These are phyloP conservation scores for Gallinago media DNA, from an alignment of 2,113 vertebrate genomes.

Conservation along the genomic window DNA sequence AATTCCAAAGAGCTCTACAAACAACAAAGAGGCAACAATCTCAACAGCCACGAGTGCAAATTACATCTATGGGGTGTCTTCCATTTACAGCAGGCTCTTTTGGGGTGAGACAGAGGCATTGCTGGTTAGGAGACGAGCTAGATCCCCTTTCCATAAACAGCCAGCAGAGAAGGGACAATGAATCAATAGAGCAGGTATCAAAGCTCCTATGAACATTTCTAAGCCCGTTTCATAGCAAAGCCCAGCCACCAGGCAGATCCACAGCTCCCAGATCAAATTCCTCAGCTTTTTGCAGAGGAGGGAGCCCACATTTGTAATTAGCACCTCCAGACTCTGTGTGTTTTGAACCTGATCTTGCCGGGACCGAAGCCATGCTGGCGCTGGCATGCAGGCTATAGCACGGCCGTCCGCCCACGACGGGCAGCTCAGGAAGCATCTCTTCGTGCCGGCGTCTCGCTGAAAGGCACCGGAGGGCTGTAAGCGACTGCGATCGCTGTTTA, in stretches of 20 bases:
- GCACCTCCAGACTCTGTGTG: not conserved
- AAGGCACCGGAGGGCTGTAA: slow-evolving; percentile 13
- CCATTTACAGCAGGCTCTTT: not conserved
- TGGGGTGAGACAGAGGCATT: not conserved
- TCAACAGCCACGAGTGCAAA: not conserved
- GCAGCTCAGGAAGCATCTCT: slow-evolving; percentile 31
- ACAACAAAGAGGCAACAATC: not conserved
- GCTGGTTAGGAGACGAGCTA: not conserved
- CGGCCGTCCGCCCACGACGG: fast-evolving
- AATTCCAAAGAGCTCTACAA: not conserved
- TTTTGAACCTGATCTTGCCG: not conserved
- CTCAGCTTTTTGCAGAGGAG: not conserved
- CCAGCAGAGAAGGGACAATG: not conserved
- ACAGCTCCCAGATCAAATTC: not conserved
- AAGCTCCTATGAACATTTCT: not conserved
- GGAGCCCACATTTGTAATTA: not conserved
- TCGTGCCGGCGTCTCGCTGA: not conserved
- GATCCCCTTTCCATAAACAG: not conserved
- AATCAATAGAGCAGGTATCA: not conserved
- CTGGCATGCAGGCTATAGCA: not conserved
- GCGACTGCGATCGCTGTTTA: not conserved
- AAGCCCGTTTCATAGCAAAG: not conserved
- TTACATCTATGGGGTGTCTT: not conserved
- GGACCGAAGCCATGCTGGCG: fast-evolving
- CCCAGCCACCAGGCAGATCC: not conserved